Evolutionary conservation across 2,888 invertebrate genomes (phyloP).

Genomic region (Therioaphis trifolii): DNA sequence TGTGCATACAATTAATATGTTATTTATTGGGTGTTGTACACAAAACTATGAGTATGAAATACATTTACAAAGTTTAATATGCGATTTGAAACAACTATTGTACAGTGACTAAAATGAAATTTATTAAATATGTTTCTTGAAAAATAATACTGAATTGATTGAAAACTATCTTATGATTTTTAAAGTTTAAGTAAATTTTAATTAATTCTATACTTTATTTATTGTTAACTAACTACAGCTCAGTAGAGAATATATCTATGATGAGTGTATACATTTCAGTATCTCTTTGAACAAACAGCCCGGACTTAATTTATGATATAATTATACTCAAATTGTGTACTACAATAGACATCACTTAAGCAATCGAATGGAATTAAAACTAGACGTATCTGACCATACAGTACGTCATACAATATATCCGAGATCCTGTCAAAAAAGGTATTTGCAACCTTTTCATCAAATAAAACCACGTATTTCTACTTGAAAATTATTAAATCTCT

Average conservation of each 20-base stretch:
- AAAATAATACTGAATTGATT: neutral
- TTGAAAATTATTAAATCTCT: neutral
- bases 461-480: slow-evolving; percentile 30
- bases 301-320: neutral
- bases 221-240: neutral
- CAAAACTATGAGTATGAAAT: neutral
- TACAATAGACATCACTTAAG: slow-evolving; percentile 15
- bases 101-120: neutral
- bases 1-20: neutral
- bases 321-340: slow-evolving; percentile 9
- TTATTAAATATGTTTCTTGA: neutral
- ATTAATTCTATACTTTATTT: neutral
- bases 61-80: slow-evolving; percentile 2
- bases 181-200: neutral
- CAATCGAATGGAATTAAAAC: slow-evolving; percentile 9
- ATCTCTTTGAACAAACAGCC: neutral
- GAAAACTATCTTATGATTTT: neutral
- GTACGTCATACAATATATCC: neutral
- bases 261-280: neutral
- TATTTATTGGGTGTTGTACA: neutral
- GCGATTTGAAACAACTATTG: neutral
- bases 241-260: neutral
- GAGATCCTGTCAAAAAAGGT: neutral
- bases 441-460: neutral
- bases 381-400: neutral